Conservation (phyloP, 2,113 vertebrate genomes). For the Zosterops japonicus region DNA sequence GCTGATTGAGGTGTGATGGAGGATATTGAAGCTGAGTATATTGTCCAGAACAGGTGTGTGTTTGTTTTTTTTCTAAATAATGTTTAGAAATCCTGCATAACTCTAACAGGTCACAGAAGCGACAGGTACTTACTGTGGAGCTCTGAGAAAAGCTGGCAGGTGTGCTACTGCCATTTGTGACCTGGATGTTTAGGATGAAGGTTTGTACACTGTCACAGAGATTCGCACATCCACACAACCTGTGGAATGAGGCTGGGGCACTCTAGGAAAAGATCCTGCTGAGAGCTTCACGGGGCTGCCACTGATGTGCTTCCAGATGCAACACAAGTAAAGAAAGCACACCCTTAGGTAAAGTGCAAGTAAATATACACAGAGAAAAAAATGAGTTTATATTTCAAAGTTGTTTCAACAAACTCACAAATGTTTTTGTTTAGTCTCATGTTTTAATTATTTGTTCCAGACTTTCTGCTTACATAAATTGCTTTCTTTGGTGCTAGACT, state of each 20-base stretch:
- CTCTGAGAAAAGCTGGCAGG: not conserved
- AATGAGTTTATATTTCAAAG: not conserved
- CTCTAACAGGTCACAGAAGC: not conserved
- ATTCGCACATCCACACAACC: not conserved
- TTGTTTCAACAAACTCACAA: constrained; percentile 32
- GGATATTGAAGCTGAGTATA: too few relatives aligned
- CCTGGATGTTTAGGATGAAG: not conserved
- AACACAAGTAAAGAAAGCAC: not conserved
- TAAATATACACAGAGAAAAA: constrained; percentile 8
- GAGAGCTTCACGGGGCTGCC: not conserved
- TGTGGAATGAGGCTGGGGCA: not conserved
- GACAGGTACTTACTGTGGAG: fast-evolving
- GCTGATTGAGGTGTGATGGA: fast-evolving
- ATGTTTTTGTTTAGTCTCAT: constrained; percentile 56
- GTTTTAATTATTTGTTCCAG: constrained; percentile 56
- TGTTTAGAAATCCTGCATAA: not conserved
- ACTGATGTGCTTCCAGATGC: not conserved
- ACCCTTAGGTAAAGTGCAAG: constrained; percentile 24
- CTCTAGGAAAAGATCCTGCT: not conserved
- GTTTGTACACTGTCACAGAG: fast-evolving
- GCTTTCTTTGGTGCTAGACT: constrained; percentile 36
- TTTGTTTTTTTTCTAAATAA: too few relatives aligned
- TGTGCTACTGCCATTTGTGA: not conserved
- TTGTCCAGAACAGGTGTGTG: fast-evolving
- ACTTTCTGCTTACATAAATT: constrained; percentile 32